Conservation (phyloP, 23 tunicate genomes). For the Clavelina lepadiformis region DNA sequence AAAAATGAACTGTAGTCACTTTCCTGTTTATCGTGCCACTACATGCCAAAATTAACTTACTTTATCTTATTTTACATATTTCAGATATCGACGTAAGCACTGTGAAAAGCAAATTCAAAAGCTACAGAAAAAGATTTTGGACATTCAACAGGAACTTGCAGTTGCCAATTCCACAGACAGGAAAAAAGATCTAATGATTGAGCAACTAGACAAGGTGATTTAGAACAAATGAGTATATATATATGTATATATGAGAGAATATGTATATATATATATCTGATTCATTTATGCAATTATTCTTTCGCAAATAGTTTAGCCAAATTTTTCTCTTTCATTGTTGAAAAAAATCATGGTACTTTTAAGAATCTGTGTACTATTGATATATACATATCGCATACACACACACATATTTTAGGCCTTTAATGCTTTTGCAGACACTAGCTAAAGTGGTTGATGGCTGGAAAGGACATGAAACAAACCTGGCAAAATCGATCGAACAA, state of each 20-base stretch:
- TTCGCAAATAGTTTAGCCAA: neutral
- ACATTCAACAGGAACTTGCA: constrained; percentile 93
- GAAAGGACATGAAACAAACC: constrained; percentile 78
- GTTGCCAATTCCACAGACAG: constrained; percentile 72
- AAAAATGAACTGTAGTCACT: neutral
- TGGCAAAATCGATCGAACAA: constrained; percentile 35
- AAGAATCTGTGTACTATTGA: too few relatives aligned
- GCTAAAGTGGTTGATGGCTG: constrained; percentile 75
- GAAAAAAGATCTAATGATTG: constrained; percentile 92
- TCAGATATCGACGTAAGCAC: constrained; percentile 84
- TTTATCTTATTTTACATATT: neutral
- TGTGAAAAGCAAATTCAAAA: constrained; percentile 89
- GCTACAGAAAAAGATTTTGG: constrained; percentile 69
- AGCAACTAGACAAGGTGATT: constrained; percentile 89
- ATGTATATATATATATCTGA: too few relatives aligned
- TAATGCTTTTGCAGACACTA: constrained; percentile 56
- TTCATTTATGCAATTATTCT: too few relatives aligned
- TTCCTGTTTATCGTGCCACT: neutral
- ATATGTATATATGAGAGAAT: too few relatives aligned
- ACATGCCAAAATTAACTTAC: neutral
- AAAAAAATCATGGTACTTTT: too few relatives aligned
- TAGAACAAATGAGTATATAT: too few relatives aligned
- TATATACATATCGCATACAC: too few relatives aligned
- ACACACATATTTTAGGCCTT: too few relatives aligned
- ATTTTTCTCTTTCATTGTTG: neutral